A percentile compares a stretch with the other conserved stretches of the same genome.
Evolutionary conservation across 2,113 vertebrate species (phyloP).

Genomic region (Psittacara wagleri): DNA sequence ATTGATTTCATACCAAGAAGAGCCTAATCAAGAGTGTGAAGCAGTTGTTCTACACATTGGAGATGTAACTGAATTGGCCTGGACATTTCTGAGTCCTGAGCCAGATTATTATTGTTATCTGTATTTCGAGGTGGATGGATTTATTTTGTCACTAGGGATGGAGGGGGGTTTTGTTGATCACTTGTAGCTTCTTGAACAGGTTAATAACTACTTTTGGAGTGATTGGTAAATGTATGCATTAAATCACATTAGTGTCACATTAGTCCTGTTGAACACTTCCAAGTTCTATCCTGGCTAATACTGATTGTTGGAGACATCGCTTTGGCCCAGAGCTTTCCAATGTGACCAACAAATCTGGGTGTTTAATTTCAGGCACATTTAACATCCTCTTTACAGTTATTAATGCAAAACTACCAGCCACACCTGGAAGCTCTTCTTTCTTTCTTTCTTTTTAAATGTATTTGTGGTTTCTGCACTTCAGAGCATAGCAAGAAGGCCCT

Average conservation of each 20-base stretch:
- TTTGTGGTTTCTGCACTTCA: background rate
- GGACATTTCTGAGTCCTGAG: background rate
- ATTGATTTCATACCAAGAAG: background rate
- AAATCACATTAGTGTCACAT: background rate
- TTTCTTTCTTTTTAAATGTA: background rate
- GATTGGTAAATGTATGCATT: background rate
- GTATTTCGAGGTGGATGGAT: background rate
- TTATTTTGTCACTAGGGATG: background rate
- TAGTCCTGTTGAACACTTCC: background rate
- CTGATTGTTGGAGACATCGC: background rate
- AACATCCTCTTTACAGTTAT: background rate
- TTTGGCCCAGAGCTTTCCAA: background rate
- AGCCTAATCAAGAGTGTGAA: background rate
- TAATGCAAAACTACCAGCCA: background rate
- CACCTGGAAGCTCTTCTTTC: background rate
- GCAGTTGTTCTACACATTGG: background rate
- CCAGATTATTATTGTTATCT: background rate
- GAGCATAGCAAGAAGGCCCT: background rate
- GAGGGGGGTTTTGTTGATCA: background rate
- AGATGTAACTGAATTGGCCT: background rate
- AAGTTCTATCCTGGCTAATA: background rate
- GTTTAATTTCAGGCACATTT: background rate
- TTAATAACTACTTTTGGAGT: background rate
- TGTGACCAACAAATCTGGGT: background rate
- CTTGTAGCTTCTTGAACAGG: background rate